Evolutionary conservation across 2,797 vertebrate genomes (phyloP).

Genomic region (Tachyglossus aculeatus): DNA sequence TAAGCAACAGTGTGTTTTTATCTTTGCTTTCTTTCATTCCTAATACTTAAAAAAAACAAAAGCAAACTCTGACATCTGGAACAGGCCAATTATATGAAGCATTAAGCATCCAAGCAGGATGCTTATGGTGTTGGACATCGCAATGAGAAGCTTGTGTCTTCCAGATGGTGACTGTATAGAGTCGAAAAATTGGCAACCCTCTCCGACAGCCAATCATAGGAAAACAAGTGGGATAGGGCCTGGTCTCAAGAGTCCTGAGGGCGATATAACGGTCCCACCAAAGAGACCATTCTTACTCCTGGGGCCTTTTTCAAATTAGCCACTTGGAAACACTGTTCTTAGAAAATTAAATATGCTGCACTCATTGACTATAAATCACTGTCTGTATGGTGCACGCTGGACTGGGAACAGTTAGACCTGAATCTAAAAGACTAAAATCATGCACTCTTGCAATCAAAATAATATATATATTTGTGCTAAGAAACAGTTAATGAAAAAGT

Average conservation of each 20-base stretch:
- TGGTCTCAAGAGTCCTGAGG: slow-evolving; percentile 11
- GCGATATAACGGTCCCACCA: slow-evolving; percentile 16
- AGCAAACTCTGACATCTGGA: neutral
- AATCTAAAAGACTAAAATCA: too few relatives aligned
- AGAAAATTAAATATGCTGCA: neutral
- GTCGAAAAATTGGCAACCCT: slow-evolving; percentile 36
- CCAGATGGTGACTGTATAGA: slow-evolving; percentile 19
- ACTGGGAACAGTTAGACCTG: too few relatives aligned
- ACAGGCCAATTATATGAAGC: neutral
- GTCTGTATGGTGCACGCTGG: too few relatives aligned
- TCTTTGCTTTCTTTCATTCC: neutral
- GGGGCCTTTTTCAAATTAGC: neutral
- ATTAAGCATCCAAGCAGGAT: neutral
- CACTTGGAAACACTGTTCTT: slow-evolving; percentile 4
- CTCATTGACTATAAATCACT: neutral
- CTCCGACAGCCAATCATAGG: slow-evolving; percentile 27
- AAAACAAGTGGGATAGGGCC: slow-evolving; percentile 36
- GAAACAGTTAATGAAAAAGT: too few relatives aligned
- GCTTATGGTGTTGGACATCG: neutral
- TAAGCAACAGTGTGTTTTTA: too few relatives aligned
- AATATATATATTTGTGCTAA: too few relatives aligned
- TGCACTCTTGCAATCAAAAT: too few relatives aligned
- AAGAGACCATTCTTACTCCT: slow-evolving; percentile 1
- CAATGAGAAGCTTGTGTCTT: neutral
- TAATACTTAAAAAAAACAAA: neutral